Base-by-base conservation (phyloP, 2,888 invertebrate species). In the Ectemnius cavifrons region DNA sequence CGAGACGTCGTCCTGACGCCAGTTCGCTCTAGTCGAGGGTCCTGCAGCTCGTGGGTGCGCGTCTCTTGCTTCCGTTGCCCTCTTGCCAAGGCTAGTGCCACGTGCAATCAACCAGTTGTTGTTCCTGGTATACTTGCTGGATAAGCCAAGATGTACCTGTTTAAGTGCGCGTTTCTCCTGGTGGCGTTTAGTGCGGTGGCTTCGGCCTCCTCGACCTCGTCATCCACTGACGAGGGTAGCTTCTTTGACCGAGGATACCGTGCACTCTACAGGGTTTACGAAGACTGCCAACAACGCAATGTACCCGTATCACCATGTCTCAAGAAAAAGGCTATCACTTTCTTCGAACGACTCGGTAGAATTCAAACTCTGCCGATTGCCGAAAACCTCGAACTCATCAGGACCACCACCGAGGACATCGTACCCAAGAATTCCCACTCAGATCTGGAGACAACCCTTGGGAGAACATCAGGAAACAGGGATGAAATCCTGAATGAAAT, bases 311-410 rank as follows among this genome's bases (percentile, higher is more conserved):
- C 94, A 66, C 94, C 95, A 27, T 96, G 96, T 88, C 91, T 96
- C 64, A 96, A 96, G 92, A 96, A 95, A 90, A 96, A 96, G 88
- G 96, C 96, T 0, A 94, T 96, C 71, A 92, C 95, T 1, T 96
- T 96, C 89, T 94, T 96, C 80, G 96, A 96, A 86, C 92, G 96
- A 63, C 93, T 96, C 28, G 93, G 94, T 0, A 93, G 94, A 73
- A 94, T 96, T 92, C 95, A 95, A 27, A 93, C 93, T 79, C 84
- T 94, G 23, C 91, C 92, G 18, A 89, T 95, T 72, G 92, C 93
- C 14, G 95, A 95, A 78, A 96, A 95, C 61, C 91, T 96, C 4
- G 94, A 94, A 83, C 92, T 95, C 18, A 92, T 95, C 16, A 94
- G 93, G 78, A 91, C 91, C 8, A 86, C 93, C 0, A 92, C 92